phyloP scores from a whole-genome alignment of 2,797 vertebrate genomes.

The Microcaecilia unicolor region DNA sequence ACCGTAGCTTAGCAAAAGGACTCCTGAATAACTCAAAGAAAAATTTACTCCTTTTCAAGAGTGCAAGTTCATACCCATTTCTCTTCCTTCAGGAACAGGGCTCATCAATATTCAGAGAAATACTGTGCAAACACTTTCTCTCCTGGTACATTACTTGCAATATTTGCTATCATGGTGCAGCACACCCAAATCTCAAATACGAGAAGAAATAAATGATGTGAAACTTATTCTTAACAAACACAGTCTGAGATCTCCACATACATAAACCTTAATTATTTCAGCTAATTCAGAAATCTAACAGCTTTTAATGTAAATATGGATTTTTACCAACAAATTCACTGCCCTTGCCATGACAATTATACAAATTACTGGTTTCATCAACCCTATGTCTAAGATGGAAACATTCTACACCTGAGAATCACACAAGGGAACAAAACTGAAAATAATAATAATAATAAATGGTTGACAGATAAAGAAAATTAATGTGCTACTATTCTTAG shows the following conservation, averaged over 20 bases:
- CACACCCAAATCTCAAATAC: neutral
- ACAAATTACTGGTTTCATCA: neutral
- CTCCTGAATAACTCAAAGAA: too few species aligned
- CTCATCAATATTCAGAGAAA: neutral
- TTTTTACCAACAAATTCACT: neutral
- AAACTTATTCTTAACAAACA: conserved; percentile 12
- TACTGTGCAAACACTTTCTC: neutral
- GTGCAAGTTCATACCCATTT: neutral
- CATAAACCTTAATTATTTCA: conserved; percentile 5
- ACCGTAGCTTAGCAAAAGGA: too few species aligned
- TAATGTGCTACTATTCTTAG: too few species aligned
- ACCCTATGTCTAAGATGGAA: neutral
- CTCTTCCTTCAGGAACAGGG: neutral
- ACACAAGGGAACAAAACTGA: neutral
- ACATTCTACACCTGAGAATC: neutral
- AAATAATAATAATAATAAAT: too few species aligned
- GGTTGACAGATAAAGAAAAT: too few species aligned
- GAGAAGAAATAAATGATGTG: conserved; percentile 5
- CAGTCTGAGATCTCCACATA: neutral
- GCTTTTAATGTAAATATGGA: neutral
- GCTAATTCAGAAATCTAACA: neutral
- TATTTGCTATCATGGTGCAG: neutral
- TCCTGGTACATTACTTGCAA: neutral
- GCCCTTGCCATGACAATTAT: neutral
- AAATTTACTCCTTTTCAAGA: too few species aligned